Conservation (phyloP, 2,797 vertebrate species). For the Forpus xanthops region DNA sequence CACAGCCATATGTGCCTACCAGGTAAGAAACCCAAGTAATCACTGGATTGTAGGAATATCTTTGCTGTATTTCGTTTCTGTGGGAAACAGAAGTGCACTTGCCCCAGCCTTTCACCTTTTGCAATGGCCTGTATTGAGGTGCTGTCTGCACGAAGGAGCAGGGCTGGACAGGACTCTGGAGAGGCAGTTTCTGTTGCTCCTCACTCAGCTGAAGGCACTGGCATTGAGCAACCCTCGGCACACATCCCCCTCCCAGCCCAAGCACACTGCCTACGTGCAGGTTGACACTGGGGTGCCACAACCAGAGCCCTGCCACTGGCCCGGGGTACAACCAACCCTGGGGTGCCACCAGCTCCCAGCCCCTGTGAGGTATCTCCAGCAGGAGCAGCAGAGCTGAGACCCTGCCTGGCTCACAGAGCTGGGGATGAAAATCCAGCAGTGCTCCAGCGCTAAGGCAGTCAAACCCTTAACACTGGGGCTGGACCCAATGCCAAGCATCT, state of each 20-base stretch:
- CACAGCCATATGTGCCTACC: not conserved
- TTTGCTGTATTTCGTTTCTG: not conserved
- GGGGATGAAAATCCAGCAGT: not conserved
- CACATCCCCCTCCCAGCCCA: not conserved
- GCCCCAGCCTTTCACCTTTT: not conserved
- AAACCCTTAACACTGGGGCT: not conserved
- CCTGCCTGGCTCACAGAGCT: not conserved
- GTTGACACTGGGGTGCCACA: not conserved
- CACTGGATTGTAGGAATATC: not conserved
- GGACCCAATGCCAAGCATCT: not conserved
- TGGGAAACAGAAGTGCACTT: not conserved
- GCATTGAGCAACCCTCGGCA: not conserved
- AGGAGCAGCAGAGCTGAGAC: not conserved
- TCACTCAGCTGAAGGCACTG: not conserved
- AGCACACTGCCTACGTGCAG: rapidly evolving
- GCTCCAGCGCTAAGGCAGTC: rapidly evolving
- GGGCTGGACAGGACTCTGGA: not conserved
- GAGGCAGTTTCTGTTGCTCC: not conserved
- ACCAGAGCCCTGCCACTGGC: not conserved
- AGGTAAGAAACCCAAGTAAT: not conserved
- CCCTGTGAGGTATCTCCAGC: not conserved
- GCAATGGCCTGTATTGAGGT: not conserved
- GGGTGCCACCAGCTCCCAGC: not conserved
- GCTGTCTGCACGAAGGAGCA: not conserved
- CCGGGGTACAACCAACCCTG: not conserved